A percentile compares a stretch with the other conserved stretches of the same genome.
Evolutionary conservation across 2,797 vertebrate species (phyloP).

Genomic region (Austrolebias charrua): DNA sequence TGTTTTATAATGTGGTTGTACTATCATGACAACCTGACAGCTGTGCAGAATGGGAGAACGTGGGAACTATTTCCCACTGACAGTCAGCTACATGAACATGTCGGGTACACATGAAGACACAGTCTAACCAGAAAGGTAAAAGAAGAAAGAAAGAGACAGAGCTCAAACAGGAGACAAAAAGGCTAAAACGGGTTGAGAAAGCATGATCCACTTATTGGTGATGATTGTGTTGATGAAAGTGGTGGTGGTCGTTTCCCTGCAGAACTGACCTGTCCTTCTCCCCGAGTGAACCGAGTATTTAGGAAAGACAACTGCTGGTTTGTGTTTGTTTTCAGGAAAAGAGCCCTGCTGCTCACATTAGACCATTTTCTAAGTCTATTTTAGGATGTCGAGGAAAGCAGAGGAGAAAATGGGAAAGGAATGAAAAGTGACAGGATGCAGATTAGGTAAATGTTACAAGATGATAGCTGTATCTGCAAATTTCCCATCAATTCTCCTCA

Average conservation of each 20-base stretch:
- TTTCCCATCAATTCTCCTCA: slow-evolving; percentile 6
- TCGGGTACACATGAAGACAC: slow-evolving; percentile 2
- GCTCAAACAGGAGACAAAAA: neutral
- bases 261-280: slow-evolving; percentile 44
- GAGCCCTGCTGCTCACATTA: slow-evolving; percentile 30
- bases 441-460: slow-evolving; percentile 14
- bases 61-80: slow-evolving; percentile 4
- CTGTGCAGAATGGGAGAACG: slow-evolving; percentile 5
- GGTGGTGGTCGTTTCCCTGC: slow-evolving; percentile 20
- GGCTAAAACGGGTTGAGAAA: slow-evolving; percentile 15
- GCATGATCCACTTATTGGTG: slow-evolving; percentile 12
- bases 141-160: slow-evolving; percentile 14
- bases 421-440: slow-evolving; percentile 17
- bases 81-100: slow-evolving; percentile 8
- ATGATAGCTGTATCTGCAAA: slow-evolving; percentile 14
- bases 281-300: slow-evolving; percentile 28
- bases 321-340: slow-evolving; percentile 33
- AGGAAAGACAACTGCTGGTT: slow-evolving; percentile 30
- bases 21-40: neutral
- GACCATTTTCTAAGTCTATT: slow-evolving; percentile 25
- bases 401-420: slow-evolving; percentile 7
- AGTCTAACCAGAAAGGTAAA: neutral
- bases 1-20: neutral
- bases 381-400: slow-evolving; percentile 14
- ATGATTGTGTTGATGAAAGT: slow-evolving; percentile 4